Base-by-base conservation (phyloP, 2,113 vertebrate species). In the Oreochromis spilurus region DNA sequence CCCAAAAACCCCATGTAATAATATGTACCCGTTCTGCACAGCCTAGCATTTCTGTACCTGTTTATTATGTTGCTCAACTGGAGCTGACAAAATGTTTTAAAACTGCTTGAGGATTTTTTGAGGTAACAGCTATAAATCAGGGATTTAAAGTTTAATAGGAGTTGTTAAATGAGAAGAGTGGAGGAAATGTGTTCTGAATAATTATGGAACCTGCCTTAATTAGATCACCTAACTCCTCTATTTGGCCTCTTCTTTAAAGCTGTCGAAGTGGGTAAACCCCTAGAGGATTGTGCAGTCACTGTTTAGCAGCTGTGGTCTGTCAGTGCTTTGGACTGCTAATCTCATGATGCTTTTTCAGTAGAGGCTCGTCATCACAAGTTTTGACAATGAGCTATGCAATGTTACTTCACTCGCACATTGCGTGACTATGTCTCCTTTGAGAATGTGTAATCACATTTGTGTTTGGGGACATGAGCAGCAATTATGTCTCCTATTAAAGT, bases 251-350 rank as follows among this genome's bases (percentile, higher is more conserved):
- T 82, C 36, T 87, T 72, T 52, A 83, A 87, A 87, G 45, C 86
- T 83, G 84, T 82, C 52, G 2, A 86, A 80, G 52, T 50, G 17
- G 17, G 31, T 43, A 67, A 89, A 55, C 40, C 91, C 85, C 45
- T 1, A 4, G 83, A 85, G 88, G 57, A 52, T 29, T 88, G 53
- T 81, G 65, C 79, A 83, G 62, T 82, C 31, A 24, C 78, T 81
- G 53, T 77, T 93, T 84, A 91, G 82, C 88, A 88, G 92, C 87
- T 90, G 82, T 62, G 62, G 82, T 58, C 84, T 89, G 86, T 93
- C 87, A 50, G 14, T 48, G 57, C 86, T 88, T 24, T 83, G 86
- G 90, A 90, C 84, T 50, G 55, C 45, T 86, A 84, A 81, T 91
- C 91, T 92, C 93, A 89, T 78, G 88, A 62, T 65, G 88, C 67